These are phyloP conservation scores for Harlomillsia oculata DNA, from an alignment of 1,140 invertebrate species.

Conservation along the genomic window DNA sequence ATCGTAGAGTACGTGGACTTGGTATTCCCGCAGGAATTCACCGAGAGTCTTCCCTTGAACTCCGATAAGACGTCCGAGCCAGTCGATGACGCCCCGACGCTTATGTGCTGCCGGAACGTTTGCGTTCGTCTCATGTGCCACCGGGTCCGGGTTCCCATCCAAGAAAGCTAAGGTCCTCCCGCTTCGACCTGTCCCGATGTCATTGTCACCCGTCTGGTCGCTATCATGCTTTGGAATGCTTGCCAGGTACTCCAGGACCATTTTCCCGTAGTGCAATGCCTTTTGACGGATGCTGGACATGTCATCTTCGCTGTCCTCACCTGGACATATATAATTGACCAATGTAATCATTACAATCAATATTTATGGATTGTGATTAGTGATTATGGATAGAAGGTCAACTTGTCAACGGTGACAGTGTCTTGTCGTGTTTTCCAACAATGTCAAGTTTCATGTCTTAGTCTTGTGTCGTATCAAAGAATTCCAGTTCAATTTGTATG, in stretches of 20 bases:
- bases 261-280: slow-evolving; percentile 15
- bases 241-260: slow-evolving; percentile 13
- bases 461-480: neutral
- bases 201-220: neutral
- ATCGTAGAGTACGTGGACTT: slow-evolving; percentile 36
- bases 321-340: neutral
- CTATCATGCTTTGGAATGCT: neutral
- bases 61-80: slow-evolving; percentile 32
- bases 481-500: neutral
- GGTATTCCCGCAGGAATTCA: slow-evolving; percentile 34
- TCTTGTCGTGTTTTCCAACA: neutral
- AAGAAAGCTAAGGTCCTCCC: neutral
- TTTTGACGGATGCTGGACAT: neutral
- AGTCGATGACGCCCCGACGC: slow-evolving; percentile 21
- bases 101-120: neutral
- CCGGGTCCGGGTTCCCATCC: slow-evolving; percentile 6
- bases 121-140: neutral
- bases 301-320: neutral
- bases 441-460: neutral
- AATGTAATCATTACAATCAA: neutral
- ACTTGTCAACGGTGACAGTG: neutral
- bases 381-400: neutral
- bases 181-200: neutral
- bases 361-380: neutral
- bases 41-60: slow-evolving; percentile 33